These are phyloP conservation scores for Etia nguti DNA, from an alignment of 2,113 vertebrate species.

Conservation along the genomic window DNA sequence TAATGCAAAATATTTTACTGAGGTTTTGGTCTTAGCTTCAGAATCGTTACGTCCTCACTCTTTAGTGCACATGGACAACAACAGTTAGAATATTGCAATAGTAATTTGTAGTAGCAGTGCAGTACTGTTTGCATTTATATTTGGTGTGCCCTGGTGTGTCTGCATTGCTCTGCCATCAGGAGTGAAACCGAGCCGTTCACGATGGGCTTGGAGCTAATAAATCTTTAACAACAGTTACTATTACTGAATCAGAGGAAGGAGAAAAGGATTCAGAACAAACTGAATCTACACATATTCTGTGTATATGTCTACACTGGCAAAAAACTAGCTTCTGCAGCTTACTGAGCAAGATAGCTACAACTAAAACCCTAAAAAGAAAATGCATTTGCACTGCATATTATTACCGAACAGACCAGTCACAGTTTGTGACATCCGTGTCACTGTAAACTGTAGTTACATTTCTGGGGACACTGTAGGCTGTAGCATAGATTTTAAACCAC, in stretches of 20 bases:
- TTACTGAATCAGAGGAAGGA: background rate
- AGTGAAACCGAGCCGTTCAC: background rate
- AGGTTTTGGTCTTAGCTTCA: background rate
- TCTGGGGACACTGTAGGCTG: background rate
- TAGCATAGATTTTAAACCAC: background rate
- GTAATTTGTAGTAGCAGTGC: background rate
- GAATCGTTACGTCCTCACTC: background rate
- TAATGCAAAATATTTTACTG: background rate
- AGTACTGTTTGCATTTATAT: background rate
- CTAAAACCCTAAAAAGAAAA: background rate
- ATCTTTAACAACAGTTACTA: background rate
- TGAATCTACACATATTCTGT: background rate
- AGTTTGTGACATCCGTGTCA: background rate
- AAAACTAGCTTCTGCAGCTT: background rate
- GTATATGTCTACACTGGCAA: accelerated
- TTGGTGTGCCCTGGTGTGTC: background rate
- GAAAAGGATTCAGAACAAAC: background rate
- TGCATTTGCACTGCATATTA: background rate
- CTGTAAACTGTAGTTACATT: background rate
- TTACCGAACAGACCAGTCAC: background rate
- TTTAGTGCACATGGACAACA: background rate
- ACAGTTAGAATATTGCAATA: accelerated
- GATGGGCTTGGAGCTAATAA: background rate
- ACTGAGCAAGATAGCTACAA: background rate
- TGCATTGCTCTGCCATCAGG: background rate